Percentiles rank a stretch among this genome's conserved stretches.
Evolutionary conservation across 2,888 invertebrate genomes (phyloP).

Genomic region (Phorcus lineatus): DNA sequence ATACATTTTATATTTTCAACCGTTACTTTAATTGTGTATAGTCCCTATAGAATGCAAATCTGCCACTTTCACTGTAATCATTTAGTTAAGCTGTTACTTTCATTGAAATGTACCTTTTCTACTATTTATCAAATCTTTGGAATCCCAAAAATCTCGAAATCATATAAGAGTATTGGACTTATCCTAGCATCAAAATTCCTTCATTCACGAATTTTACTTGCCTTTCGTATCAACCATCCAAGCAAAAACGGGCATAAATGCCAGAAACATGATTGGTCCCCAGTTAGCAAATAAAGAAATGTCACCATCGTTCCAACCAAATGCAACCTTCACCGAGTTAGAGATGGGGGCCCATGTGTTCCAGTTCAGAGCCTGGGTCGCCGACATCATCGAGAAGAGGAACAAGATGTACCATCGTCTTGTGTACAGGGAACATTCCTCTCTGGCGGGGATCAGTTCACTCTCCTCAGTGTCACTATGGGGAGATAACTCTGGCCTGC

Average conservation of each 20-base stretch:
- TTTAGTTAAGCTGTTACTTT: too few relatives aligned
- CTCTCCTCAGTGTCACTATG: neutral
- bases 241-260: neutral
- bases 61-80: too few relatives aligned
- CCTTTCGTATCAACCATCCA: slow-evolving; percentile 36
- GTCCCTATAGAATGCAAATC: too few relatives aligned
- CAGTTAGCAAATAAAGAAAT: slow-evolving; percentile 28
- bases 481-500: too few relatives aligned
- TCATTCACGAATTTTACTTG: neutral
- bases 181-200: too few relatives aligned
- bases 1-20: too few relatives aligned
- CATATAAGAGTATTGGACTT: too few relatives aligned
- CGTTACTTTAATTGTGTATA: too few relatives aligned
- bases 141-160: too few relatives aligned
- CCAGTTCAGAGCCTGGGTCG: slow-evolving; percentile 12
- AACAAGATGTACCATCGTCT: slow-evolving; percentile 30
- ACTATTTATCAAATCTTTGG: too few relatives aligned
- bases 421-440: neutral
- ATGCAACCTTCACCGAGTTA: slow-evolving; percentile 21
- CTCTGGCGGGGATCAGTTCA: neutral
- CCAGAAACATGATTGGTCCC: slow-evolving; percentile 19
- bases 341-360: slow-evolving; percentile 30
- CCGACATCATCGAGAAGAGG: slow-evolving; percentile 4
- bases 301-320: slow-evolving; percentile 16
- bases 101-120: too few relatives aligned